Evolutionary conservation across 2,888 invertebrate genomes (phyloP), one percentile per base, ranked within the genome.

Genomic region (Hemicrepidius hirtus): DNA sequence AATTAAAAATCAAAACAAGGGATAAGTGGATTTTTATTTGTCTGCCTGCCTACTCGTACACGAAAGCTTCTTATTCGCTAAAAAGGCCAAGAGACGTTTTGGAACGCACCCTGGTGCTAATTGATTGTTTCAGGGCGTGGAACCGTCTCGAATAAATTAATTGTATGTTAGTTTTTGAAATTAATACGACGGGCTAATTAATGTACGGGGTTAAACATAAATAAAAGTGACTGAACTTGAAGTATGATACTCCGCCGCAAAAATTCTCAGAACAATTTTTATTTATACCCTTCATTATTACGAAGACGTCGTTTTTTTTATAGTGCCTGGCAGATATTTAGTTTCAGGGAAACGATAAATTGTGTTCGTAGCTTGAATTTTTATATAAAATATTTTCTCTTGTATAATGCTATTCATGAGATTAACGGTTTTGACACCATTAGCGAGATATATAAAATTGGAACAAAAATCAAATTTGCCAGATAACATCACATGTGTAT

Each of bases 171-270:
- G 70, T 69, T 76, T 77, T 73, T 78, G 78, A 79, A 79, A 79
- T 79, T 79, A 79, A 79, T 79, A 76, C 77, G 77, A 77, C 78
- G 64, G 75, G 67, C 75, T 79, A 79, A 79, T 79, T 79, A 79
- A 79, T 78, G 78, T 75, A 65, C 50, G 62, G 74, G 63, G 66
- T 69, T 66, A 70, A 67, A 67, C 76, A 77, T 78, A 78, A 78
- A 78, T 77, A 77, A 76, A 71, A 44, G 41, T 28, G 60, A 60
- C 60, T 60, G 60, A 44, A 28, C 60, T 57, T 44, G 60, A 44
- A 40, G 60, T 60, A 60, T 44, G 16, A 60, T 59, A 40, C 28
- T 16, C 44, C 24, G 16, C 60, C 41, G 41, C 41, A 28, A 60
- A 60, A 60, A 60, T 60, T 60, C 60, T 21, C 20, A 24, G 60